These are phyloP conservation scores for Thumatha senex DNA, from an alignment of 2,888 invertebrate genomes.

Conservation along the genomic window DNA sequence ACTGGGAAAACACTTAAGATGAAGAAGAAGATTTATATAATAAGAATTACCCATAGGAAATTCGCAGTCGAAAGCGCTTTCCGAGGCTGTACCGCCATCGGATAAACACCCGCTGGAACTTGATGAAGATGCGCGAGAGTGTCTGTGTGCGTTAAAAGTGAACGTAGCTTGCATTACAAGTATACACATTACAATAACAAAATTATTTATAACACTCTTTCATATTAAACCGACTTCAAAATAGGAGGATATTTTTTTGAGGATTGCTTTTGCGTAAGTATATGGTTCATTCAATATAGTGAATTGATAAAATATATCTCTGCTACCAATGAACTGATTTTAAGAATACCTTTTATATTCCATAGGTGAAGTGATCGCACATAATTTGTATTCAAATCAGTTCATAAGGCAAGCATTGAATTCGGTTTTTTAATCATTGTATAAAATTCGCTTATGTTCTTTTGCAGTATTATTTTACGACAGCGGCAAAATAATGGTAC, in stretches of 20 bases:
- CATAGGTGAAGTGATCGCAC: too few relatives aligned
- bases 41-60: conserved; percentile 86
- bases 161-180: conserved; percentile 13
- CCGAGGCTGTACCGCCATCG: conserved; percentile 88
- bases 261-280: too few relatives aligned
- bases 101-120: conserved; percentile 94
- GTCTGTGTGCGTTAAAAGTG: conserved; percentile 57
- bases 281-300: too few relatives aligned
- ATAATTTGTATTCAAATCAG: too few relatives aligned
- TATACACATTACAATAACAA: not conserved
- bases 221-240: too few relatives aligned
- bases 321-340: not conserved
- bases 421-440: not conserved
- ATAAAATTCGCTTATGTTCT: not conserved
- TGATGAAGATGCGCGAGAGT: conserved; percentile 92
- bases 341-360: too few relatives aligned
- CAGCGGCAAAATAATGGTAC: too few relatives aligned
- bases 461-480: too few relatives aligned
- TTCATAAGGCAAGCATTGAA: too few relatives aligned
- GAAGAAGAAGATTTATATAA: too few relatives aligned
- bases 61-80: conserved; percentile 89
- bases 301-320: not conserved
- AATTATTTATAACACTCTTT: not conserved
- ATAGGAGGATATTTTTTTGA: too few relatives aligned
- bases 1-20: too few relatives aligned